A percentile compares a stretch with the other conserved stretches of the same genome.
Evolutionary conservation across 1,140 invertebrate genomes (phyloP).

Genomic region (Diachasma alloeum): DNA sequence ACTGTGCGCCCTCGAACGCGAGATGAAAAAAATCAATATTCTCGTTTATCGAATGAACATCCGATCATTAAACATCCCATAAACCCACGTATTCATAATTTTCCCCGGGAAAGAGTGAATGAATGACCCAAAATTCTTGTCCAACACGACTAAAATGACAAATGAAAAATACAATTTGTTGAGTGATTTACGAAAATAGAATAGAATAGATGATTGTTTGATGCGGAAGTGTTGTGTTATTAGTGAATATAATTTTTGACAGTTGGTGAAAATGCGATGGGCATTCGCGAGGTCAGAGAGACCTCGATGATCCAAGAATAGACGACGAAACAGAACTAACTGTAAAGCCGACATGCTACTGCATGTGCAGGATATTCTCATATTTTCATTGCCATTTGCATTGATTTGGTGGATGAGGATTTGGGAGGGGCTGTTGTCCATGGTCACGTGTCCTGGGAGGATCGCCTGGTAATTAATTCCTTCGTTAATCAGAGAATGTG

Average conservation of each 20-base stretch:
- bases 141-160: too few relatives aligned
- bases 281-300: conserved; percentile 31
- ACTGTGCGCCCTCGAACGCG: background rate
- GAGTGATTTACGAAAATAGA: too few relatives aligned
- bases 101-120: too few relatives aligned
- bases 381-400: conserved; percentile 15
- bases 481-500: too few relatives aligned
- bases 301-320: conserved; percentile 36
- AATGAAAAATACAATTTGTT: too few relatives aligned
- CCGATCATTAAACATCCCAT: too few relatives aligned
- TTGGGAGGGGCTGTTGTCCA: background rate
- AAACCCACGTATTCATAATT: too few relatives aligned
- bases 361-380: conserved; percentile 20
- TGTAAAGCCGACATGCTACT: conserved; percentile 25
- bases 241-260: background rate
- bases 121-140: too few relatives aligned
- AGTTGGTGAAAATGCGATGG: conserved; percentile 17
- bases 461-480: conserved; percentile 7
- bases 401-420: conserved; percentile 11
- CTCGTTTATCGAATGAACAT: too few relatives aligned
- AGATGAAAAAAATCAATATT: too few relatives aligned
- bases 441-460: background rate
- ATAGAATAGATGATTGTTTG: too few relatives aligned
- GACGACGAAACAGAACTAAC: conserved; percentile 13
- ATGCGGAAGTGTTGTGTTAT: background rate